Evolutionary conservation across 2,888 invertebrate species (phyloP).

Genomic region (Torymus texanus): DNA sequence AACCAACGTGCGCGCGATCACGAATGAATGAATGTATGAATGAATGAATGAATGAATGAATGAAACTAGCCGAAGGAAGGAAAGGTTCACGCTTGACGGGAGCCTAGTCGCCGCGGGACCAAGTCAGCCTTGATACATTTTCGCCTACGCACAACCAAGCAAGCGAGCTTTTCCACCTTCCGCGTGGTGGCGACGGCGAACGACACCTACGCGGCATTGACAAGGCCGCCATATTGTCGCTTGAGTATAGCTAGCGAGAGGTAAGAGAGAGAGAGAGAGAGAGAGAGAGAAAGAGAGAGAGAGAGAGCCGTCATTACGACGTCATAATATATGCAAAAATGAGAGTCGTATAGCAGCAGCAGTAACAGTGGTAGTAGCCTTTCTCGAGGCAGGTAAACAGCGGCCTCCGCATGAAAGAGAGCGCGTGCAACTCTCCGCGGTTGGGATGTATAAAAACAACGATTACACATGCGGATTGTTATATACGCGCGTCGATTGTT

Average conservation of each 20-base stretch:
- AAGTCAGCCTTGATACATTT: constrained; percentile 69
- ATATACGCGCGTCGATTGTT: neutral
- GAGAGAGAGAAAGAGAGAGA: neutral
- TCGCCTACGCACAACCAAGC: constrained; percentile 65
- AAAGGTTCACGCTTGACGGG: constrained; percentile 33
- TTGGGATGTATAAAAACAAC: neutral
- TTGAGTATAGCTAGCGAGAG: neutral
- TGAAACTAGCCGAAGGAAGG: constrained; percentile 34
- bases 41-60: constrained; percentile 28
- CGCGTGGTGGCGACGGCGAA: constrained; percentile 63
- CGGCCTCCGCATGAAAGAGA: constrained; percentile 20
- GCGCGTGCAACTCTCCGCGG: neutral
- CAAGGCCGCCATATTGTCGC: constrained; percentile 66
- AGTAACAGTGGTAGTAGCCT: constrained; percentile 1
- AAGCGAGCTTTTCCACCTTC: constrained; percentile 71
- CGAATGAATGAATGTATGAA: constrained; percentile 26
- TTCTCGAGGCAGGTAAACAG: constrained; percentile 35
- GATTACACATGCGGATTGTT: constrained; percentile 12
- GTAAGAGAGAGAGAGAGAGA: too few relatives aligned
- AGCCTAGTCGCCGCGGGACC: constrained; percentile 22
- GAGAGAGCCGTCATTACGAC: neutral
- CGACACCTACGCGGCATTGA: constrained; percentile 68
- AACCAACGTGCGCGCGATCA: neutral
- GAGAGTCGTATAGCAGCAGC: neutral
- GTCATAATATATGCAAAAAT: constrained; percentile 39